Conservation (phyloP, 1,140 invertebrate species). For the Bombus terrestris region DNA sequence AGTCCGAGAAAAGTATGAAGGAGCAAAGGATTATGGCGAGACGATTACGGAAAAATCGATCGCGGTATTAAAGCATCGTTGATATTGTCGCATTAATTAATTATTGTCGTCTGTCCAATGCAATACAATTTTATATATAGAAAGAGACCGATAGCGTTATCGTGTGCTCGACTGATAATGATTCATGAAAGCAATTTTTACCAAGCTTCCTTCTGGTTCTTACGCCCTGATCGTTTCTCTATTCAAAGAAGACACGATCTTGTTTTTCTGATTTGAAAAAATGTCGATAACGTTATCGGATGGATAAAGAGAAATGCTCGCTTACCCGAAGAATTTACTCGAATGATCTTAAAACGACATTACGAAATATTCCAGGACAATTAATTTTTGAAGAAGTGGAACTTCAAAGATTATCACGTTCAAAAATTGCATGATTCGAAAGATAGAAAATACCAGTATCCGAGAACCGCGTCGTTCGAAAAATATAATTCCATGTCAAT, state of each 20-base stretch:
- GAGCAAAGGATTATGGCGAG: not conserved
- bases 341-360: not conserved
- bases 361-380: not conserved
- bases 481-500: not conserved
- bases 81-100: not conserved
- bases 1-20: not conserved
- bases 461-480: not conserved
- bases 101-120: not conserved
- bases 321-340: too few relatives aligned
- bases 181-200: not conserved
- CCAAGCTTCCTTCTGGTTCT: not conserved
- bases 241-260: not conserved
- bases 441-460: not conserved
- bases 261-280: not conserved
- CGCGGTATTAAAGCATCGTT: not conserved
- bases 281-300: not conserved
- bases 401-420: not conserved
- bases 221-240: not conserved
- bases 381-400: not conserved
- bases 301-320: not conserved
- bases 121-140: slow-evolving; percentile 14
- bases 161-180: not conserved
- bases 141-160: slow-evolving; percentile 9
- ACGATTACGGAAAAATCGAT: not conserved
- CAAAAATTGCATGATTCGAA: not conserved